Evolutionary conservation across 53 echinoderm and acorn worm species (phyloP).

Genomic region (Crossaster papposus): DNA sequence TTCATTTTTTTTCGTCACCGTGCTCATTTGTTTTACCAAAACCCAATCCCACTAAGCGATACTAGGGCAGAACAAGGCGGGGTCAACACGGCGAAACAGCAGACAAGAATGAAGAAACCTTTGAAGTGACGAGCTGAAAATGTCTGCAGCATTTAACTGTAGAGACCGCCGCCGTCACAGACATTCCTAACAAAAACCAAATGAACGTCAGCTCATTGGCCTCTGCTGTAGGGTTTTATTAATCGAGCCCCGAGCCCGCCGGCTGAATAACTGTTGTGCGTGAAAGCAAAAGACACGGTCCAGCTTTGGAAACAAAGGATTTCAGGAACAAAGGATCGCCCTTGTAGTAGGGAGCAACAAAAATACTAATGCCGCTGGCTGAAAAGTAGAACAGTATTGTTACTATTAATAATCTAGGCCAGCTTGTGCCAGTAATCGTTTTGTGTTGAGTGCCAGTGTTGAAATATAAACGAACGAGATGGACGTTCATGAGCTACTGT

Average conservation of each 20-base stretch:
- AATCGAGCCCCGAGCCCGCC: neutral
- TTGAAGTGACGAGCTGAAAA: neutral
- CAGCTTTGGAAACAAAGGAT: slow-evolving; percentile 9
- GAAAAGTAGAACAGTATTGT: slow-evolving; percentile 15
- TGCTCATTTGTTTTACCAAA: neutral
- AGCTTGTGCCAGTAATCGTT: neutral
- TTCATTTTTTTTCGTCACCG: neutral
- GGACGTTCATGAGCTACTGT: neutral
- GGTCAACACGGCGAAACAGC: neutral
- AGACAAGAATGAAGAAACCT: neutral
- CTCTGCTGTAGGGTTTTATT: neutral
- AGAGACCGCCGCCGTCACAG: neutral
- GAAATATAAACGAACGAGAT: neutral
- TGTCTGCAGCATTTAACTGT: neutral
- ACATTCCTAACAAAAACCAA: neutral
- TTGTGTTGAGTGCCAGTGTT: neutral
- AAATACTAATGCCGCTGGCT: slow-evolving; percentile 3
- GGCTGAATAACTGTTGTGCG: slow-evolving; percentile 28
- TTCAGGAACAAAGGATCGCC: slow-evolving; percentile 43
- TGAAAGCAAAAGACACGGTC: neutral
- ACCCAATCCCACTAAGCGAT: too few species aligned
- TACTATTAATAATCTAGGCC: slow-evolving; percentile 23
- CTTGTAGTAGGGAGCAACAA: slow-evolving; percentile 18
- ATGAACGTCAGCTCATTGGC: neutral
- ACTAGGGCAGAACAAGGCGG: neutral